Conservation (phyloP, 2,888 invertebrate genomes). For the Mechanitis mazaeus region DNA sequence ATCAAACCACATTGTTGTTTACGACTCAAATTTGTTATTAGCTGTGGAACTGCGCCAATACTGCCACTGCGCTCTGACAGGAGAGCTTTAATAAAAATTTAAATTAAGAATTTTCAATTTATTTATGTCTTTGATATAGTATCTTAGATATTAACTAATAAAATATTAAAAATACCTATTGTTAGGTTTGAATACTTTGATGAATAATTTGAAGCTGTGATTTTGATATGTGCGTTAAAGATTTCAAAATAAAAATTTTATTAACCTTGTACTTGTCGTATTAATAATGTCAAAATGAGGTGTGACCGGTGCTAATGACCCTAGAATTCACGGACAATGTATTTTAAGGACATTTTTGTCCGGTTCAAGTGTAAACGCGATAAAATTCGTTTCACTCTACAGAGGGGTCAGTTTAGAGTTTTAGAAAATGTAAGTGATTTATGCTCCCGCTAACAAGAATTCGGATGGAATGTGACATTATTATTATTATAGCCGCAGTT, state of each 20-base stretch:
- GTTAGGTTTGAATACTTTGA: too few species aligned
- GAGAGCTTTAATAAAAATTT: too few species aligned
- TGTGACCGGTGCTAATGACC: slow-evolving; percentile 66
- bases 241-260: not conserved
- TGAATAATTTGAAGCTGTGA: too few species aligned
- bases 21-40: slow-evolving; percentile 26
- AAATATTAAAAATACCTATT: too few species aligned
- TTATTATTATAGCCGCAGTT: not conserved
- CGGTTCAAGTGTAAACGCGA: slow-evolving; percentile 65
- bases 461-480: not conserved
- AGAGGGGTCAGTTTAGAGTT: slow-evolving; percentile 60
- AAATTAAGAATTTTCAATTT: too few species aligned
- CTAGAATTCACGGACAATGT: slow-evolving; percentile 67
- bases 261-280: slow-evolving; percentile 18
- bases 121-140: too few species aligned
- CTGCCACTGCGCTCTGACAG: not conserved
- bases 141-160: too few species aligned
- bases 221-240: too few species aligned
- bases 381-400: slow-evolving; percentile 62
- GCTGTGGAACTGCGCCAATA: slow-evolving; percentile 18
- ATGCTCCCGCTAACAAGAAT: slow-evolving; percentile 24
- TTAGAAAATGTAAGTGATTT: slow-evolving; percentile 21
- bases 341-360: slow-evolving; percentile 62
- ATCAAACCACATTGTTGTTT: slow-evolving; percentile 26
- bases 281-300: slow-evolving; percentile 54